A percentile compares a stretch with the other conserved stretches of the same genome.
Conservation (phyloP, 2,888 invertebrate species). For the Patella ulyssiponensis region DNA sequence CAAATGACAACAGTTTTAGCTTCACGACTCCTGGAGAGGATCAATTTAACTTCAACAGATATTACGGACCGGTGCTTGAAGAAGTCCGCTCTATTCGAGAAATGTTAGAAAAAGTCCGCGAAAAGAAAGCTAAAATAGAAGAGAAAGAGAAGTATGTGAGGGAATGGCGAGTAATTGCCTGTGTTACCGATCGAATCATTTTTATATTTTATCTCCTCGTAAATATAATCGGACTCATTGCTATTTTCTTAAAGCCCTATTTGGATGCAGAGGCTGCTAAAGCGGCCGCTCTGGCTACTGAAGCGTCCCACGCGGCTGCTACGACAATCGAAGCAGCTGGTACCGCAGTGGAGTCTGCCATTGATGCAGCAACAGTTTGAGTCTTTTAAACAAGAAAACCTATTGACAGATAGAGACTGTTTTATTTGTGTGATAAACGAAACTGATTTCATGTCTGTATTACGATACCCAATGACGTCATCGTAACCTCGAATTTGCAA, state of each 20-base stretch:
- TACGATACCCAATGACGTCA: too few species aligned
- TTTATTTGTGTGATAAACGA: background rate
- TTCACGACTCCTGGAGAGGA: constrained; percentile 2
- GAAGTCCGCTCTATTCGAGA: constrained; percentile 62
- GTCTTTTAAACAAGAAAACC: too few species aligned
- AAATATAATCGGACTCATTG: constrained; percentile 59
- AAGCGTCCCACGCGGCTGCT: background rate
- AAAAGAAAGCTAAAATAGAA: constrained; percentile 61
- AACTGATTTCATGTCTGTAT: background rate
- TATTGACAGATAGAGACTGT: background rate
- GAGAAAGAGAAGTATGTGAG: constrained; percentile 56
- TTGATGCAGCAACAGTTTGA: too few species aligned
- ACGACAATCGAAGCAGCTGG: background rate
- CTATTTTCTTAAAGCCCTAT: constrained; percentile 55
- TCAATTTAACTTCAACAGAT: constrained; percentile 3
- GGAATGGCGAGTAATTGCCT: constrained; percentile 67
- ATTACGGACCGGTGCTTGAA: constrained; percentile 41
- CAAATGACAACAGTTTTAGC: constrained; percentile 18
- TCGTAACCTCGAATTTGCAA: background rate
- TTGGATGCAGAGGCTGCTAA: background rate
- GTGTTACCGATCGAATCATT: constrained; percentile 65
- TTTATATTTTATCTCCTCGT: constrained; percentile 62
- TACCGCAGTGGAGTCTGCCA: background rate
- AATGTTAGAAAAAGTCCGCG: constrained; percentile 60
- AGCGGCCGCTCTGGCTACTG: background rate